These are phyloP conservation scores for Dromas ardeola DNA, from an alignment of 2,113 vertebrate species.

Conservation along the genomic window DNA sequence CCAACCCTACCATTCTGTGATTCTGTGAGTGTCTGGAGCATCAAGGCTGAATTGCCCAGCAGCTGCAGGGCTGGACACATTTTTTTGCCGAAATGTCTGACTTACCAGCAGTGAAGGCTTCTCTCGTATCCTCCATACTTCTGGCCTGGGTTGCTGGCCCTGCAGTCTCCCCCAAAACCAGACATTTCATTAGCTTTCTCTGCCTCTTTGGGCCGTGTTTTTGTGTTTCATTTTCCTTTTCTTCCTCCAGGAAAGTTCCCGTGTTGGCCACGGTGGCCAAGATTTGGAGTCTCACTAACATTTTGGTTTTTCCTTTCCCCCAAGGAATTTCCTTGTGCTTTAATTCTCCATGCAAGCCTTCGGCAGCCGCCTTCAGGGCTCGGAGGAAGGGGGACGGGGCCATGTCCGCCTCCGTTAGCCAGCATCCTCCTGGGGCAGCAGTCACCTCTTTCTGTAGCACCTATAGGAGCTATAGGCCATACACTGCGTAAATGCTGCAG, in stretches of 20 bases:
- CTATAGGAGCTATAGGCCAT: not conserved
- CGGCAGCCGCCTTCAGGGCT: not conserved
- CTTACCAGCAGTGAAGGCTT: not conserved
- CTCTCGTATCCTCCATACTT: fast-evolving
- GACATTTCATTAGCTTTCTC: not conserved
- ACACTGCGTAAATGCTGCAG: not conserved
- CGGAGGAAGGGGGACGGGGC: not conserved
- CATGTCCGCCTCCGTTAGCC: not conserved
- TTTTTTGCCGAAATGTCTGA: not conserved
- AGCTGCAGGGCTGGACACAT: not conserved
- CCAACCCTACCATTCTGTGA: no score
- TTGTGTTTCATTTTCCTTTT: not conserved
- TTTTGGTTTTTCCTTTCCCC: not conserved
- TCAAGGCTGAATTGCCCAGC: not conserved
- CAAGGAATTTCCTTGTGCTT: not conserved
- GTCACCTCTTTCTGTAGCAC: not conserved
- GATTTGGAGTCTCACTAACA: fast-evolving
- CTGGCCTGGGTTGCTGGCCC: not conserved
- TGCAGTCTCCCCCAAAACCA: not conserved
- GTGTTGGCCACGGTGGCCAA: not conserved
- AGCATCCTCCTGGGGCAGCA: not conserved
- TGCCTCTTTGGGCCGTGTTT: not conserved
- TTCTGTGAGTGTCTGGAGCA: not conserved
- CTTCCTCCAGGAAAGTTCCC: not conserved
- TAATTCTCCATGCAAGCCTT: not conserved